Evolutionary conservation across 2,113 vertebrate genomes (phyloP).

Genomic region (Symphodus melops): DNA sequence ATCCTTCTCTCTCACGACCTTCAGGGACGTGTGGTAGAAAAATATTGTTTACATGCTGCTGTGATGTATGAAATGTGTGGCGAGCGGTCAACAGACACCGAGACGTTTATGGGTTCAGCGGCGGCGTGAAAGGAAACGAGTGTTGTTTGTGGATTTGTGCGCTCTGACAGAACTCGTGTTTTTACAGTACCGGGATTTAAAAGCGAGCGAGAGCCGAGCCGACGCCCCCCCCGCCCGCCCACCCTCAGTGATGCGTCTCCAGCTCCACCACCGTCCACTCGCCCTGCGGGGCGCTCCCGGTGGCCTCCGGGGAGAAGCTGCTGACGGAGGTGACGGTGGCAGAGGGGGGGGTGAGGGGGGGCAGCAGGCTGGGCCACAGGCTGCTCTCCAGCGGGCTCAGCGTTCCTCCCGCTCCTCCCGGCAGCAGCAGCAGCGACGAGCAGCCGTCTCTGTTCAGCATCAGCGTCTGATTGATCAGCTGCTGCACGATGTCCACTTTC

Average conservation of each 20-base stretch:
- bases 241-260: conserved; percentile 92
- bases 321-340: conserved; percentile 93
- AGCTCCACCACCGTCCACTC: conserved; percentile 95
- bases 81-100: not conserved
- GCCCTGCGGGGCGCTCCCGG: conserved; percentile 87
- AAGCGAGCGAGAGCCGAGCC: not conserved
- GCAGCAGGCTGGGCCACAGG: conserved; percentile 89
- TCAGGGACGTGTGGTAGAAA: not conserved
- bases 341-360: conserved; percentile 88
- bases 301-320: conserved; percentile 90
- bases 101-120: not conserved
- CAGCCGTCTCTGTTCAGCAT: conserved; percentile 82
- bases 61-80: not conserved
- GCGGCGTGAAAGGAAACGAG: too few relatives aligned
- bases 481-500: conserved; percentile 89
- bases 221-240: too few relatives aligned
- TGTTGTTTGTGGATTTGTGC: not conserved
- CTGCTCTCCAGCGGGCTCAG: conserved; percentile 89
- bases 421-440: conserved; percentile 74
- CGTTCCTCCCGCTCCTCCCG: conserved; percentile 78
- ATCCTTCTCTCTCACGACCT: not conserved
- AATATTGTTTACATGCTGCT: not conserved
- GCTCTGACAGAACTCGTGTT: not conserved
- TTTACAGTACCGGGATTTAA: not conserved
- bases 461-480: conserved; percentile 90